Base-by-base conservation (phyloP, 2,113 vertebrate species). In the Symphodus melops region DNA sequence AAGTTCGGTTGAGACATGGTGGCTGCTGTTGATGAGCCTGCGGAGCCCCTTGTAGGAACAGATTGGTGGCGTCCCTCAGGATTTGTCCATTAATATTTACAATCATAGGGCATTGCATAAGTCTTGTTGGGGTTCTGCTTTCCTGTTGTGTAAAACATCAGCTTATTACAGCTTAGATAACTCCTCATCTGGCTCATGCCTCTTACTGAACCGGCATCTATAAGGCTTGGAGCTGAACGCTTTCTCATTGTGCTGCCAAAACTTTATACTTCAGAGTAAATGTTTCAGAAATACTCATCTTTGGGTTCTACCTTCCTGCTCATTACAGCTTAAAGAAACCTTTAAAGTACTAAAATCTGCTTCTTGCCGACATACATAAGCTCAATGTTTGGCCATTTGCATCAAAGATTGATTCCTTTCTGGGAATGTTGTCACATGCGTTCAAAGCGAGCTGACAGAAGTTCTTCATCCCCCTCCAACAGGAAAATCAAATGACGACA, bases 391-490 rank as follows among this genome's bases (percentile, higher is more conserved):
- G 87, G 80, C 80, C 8, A 10, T 1, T 1, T 0, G 8, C 79
- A 70, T 91, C 81, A 88, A 86, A 85, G 77, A 72, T 28, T 0
- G 20, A 65, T 2, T 77, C 74, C 66, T 49, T 58, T 8, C 23
- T 61, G 59, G 56, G 61, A 52, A 79, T 86, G 72, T 79, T 71
- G 69, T 80, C 28, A 33, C 64, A 20, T 16, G 62, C 11, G 44
- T 84, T 91, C 86, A 88, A 88, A 90, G 86, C 70, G 17, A 71
- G 71, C 61, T 11, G 61, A 91, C 82, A 88, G 93, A 92, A 83
- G 93, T 88, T 95, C 92, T 94, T 97, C 94, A 96, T 94, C 92
- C 82, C 91, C 92, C 92, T 94, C 94, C 92, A 92, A 21, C 75
- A 21, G 54, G 37, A 55, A 79, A 85, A 86, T 91, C 88, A 91